Percentiles rank a stretch among this genome's conserved stretches.
Evolutionary conservation across 2,113 vertebrate genomes (phyloP).

Genomic region (Oncorhynchus keta): DNA sequence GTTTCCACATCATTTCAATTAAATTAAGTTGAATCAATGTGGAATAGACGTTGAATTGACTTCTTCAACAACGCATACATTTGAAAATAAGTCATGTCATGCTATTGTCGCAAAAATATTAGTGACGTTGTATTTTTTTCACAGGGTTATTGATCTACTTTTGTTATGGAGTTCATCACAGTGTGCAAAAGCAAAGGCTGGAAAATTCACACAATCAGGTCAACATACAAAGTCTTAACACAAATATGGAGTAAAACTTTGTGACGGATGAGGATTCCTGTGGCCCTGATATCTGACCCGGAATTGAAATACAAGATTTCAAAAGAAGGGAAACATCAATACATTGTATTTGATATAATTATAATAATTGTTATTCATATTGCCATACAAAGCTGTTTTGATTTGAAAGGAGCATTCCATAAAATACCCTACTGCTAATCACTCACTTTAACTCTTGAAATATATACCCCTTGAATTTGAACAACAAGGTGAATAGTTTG

Average conservation of each 20-base stretch:
- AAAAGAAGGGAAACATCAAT: neutral
- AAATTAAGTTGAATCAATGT: neutral
- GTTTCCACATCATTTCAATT: neutral
- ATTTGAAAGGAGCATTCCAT: neutral
- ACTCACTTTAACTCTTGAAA: neutral
- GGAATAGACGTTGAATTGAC: neutral
- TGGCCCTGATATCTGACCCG: neutral
- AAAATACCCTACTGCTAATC: neutral
- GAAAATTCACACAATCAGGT: constrained; percentile 26
- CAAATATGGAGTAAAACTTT: constrained; percentile 11
- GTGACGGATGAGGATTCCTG: constrained; percentile 21
- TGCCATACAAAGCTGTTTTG: neutral
- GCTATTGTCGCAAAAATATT: neutral
- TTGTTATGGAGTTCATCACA: constrained; percentile 79
- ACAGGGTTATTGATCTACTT: constrained; percentile 84
- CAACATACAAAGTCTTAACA: constrained; percentile 31
- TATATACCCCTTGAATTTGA: neutral
- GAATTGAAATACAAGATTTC: neutral
- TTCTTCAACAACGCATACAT: neutral
- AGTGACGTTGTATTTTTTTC: neutral
- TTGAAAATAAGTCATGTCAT: neutral
- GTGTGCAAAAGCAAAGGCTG: constrained; percentile 66
- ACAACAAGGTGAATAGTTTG: neutral
- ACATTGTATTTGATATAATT: neutral
- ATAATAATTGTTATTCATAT: neutral